Evolutionary conservation across 2,888 invertebrate genomes (phyloP).

Genomic region (Philereme vetulata): DNA sequence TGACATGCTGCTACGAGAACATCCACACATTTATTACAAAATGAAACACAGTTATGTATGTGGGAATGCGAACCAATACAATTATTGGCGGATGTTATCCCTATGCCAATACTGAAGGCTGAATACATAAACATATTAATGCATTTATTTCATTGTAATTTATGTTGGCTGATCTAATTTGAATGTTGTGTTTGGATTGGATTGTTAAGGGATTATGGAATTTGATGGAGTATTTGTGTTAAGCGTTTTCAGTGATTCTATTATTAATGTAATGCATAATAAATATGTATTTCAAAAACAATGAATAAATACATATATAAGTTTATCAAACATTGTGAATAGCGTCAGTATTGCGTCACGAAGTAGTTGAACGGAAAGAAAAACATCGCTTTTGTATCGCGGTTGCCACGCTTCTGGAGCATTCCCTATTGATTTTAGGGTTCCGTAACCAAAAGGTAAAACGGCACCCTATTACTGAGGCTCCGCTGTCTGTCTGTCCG

Average conservation of each 20-base stretch:
- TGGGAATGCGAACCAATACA: slow-evolving; percentile 48
- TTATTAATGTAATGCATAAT: too few relatives aligned
- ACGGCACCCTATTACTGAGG: too few relatives aligned
- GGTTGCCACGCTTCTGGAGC: too few relatives aligned
- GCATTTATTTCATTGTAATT: slow-evolving; percentile 44
- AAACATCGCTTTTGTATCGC: too few relatives aligned
- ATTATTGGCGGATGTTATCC: slow-evolving; percentile 51
- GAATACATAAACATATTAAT: slow-evolving; percentile 52
- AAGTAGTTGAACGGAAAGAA: too few relatives aligned
- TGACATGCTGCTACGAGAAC: slow-evolving; percentile 42
- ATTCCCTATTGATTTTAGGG: too few relatives aligned
- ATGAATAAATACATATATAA: too few relatives aligned
- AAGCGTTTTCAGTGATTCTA: background rate
- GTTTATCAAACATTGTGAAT: too few relatives aligned
- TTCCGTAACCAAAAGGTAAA: too few relatives aligned
- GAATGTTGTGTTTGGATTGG: slow-evolving; percentile 16
- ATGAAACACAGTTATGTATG: slow-evolving; percentile 53
- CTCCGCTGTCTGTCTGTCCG: too few relatives aligned
- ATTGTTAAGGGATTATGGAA: background rate
- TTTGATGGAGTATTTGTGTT: background rate
- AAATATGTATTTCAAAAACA: too few relatives aligned
- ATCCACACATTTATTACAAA: slow-evolving; percentile 49
- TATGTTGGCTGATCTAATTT: slow-evolving; percentile 26
- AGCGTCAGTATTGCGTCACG: too few relatives aligned
- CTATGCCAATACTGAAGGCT: slow-evolving; percentile 51